Evolutionary conservation across 2,113 vertebrate genomes (phyloP), one percentile per base, ranked within the genome.

Genomic region (Sinocyclocheilus grahami): DNA sequence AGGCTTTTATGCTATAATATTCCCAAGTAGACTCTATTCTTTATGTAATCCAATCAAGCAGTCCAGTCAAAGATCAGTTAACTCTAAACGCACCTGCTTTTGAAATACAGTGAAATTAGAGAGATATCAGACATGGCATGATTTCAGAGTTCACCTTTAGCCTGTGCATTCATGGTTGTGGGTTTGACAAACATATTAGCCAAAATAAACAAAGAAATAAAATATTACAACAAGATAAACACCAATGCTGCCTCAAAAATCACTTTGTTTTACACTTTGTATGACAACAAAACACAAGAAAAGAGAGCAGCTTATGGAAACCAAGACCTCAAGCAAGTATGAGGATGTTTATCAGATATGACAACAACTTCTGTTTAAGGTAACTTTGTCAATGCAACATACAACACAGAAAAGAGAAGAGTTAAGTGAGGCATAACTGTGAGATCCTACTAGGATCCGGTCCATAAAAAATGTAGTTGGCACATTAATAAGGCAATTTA

Each of bases 331-430:
- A 37, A 62, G 60, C 78, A 80, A 63, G 58, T 42, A 42, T 42
- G 33, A 63, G 58, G 18, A 11, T 63, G 37, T 63, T 62, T 80
- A 62, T 33, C 53, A 63, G 12, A 58, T 80, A 62, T 39, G 22
- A 80, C 20, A 33, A 79, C 12, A 20, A 22, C 76, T 39, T 86
- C 78, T 42, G 83, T 85, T 82, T 82, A 62, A 82, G 11, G 65
- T 82, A 83, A 83, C 69, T n/a, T 67, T 84, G 78, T 85, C 78
- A 48, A 24, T 67, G 14, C 37, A 75, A 37, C 79, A 60, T 27
- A 80, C 3, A 48, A 72, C 22, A 83, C 16, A 22, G 10, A 62
- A 60, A 4, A 67, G 7, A 63, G 6, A 10, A 12, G 16, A 4
- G 18, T 51, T 83, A 72, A 51, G 55, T 79, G 27, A 72, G 42